Base-by-base conservation (phyloP, 2,113 vertebrate species). In the Terrapene triunguis region DNA sequence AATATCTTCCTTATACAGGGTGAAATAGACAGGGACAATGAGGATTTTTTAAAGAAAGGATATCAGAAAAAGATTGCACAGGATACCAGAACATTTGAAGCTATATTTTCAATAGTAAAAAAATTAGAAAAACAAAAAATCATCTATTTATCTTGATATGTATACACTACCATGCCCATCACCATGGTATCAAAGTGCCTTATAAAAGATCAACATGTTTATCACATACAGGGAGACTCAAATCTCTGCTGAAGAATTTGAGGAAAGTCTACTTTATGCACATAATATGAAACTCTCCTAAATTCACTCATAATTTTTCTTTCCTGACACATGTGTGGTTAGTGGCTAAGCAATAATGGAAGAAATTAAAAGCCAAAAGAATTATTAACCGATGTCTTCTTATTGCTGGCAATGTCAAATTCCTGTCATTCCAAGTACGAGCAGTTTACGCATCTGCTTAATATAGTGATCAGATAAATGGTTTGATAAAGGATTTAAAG, bases 361-460 rank as follows among this genome's bases (percentile, higher is more conserved):
- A 57, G 6, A 59, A 59, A 47, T 38, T 87, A 47, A 84, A 96
- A 89, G 57, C 82, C 80, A 85, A 84, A 80, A 92, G 89, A 97
- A 53, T 53, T 19, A 94, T 90, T 91, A 95, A 85, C 88, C 42
- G 80, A 44, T 79, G 42, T 85, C 76, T 94, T 93, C 27, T 80
- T 59, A 87, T 87, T 91, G 91, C 65, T 59, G 57, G 80, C 59
- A 89, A 94, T 86, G 82, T n/a, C 84, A 86, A 76, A 94, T 93
- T 96, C 93, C 96, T 96, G 88, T 90, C 25, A 4, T 38, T 32
- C 0, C 3, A 74, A 80, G 76, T 29, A 54, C 81, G 59, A 62
- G 74, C 6, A 92, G 57, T 11, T 51, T 47, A 59, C 80, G 84
- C 82, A 48, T 32, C 84, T 90, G 88, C 50, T 50, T 50, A 50